Evolutionary conservation across 2,888 invertebrate species (phyloP).

Genomic region (Aspidapion aeneum): DNA sequence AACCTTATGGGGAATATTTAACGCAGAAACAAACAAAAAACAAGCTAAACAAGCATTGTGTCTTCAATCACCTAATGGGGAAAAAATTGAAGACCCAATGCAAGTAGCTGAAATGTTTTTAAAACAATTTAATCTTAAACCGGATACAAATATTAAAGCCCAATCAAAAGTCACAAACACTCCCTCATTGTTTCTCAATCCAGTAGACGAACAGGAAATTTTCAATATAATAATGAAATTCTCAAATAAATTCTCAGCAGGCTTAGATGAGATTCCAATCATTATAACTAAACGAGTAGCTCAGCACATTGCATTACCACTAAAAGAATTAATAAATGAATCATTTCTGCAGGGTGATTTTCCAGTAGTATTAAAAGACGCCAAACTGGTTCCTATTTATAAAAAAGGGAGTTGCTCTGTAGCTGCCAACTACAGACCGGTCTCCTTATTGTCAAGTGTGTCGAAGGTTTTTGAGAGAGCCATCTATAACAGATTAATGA

Average conservation of each 20-base stretch:
- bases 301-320: too few species aligned
- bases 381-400: neutral
- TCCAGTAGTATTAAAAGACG: neutral
- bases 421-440: neutral
- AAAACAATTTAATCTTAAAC: neutral
- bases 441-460: neutral
- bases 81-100: neutral
- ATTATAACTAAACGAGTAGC: too few species aligned
- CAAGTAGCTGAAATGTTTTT: neutral
- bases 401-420: neutral
- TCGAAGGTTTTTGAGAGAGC: conserved; percentile 3
- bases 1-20: neutral
- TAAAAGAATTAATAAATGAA: too few species aligned
- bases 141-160: neutral
- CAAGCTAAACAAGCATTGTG: neutral
- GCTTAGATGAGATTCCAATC: too few species aligned
- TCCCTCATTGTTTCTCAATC: conserved; percentile 1
- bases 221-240: conserved; percentile 1
- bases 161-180: neutral
- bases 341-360: too few species aligned
- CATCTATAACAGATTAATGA: conserved; percentile 1
- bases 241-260: too few species aligned
- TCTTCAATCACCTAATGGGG: neutral
- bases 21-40: neutral
- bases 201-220: neutral